Percentiles rank a stretch among this genome's conserved stretches.
These are phyloP conservation scores for Gallinago nigripennis DNA, from an alignment of 2,797 vertebrate species.

Conservation along the genomic window DNA sequence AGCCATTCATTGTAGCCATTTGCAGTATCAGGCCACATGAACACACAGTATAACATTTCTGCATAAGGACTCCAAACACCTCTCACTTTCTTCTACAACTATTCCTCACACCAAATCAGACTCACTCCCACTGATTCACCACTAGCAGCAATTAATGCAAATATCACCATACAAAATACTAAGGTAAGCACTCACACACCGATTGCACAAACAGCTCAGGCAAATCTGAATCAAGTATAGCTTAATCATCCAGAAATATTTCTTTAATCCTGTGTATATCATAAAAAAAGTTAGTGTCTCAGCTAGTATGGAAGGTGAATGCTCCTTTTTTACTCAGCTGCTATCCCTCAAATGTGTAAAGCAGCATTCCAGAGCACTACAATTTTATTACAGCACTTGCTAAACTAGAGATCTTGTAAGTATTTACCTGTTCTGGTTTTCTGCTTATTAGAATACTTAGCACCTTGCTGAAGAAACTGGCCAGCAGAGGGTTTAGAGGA, in stretches of 20 bases:
- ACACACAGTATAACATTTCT: neutral
- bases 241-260: neutral
- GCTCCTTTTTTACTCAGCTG: neutral
- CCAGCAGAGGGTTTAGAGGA: slow-evolving; percentile 93
- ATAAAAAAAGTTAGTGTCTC: neutral
- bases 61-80: neutral
- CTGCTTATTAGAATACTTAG: slow-evolving; percentile 98
- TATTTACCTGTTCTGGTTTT: slow-evolving; percentile 94
- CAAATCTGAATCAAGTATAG: neutral
- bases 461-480: slow-evolving; percentile 99
- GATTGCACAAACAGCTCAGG: neutral
- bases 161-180: neutral
- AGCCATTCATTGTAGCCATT: neutral
- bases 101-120: neutral
- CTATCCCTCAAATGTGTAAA: neutral
- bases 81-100: neutral
- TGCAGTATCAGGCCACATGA: neutral
- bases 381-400: neutral
- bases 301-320: neutral
- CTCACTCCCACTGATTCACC: neutral
- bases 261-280: neutral
- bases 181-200: neutral
- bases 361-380: neutral
- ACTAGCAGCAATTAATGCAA: neutral
- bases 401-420: neutral